These are phyloP conservation scores for Pleuronectes platessa DNA, from an alignment of 2,113 vertebrate genomes.

Conservation along the genomic window DNA sequence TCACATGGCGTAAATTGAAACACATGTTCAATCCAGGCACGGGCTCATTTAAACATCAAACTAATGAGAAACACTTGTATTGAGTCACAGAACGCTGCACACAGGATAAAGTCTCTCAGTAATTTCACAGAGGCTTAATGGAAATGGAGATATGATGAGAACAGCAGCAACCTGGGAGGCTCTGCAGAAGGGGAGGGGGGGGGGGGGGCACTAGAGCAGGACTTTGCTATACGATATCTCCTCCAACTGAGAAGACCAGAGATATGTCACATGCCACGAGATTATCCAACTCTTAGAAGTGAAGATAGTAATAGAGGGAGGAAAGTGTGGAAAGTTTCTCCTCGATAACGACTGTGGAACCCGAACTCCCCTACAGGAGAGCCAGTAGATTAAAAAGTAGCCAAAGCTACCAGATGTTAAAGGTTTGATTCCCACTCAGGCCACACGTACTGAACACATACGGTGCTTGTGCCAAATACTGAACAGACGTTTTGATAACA, in stretches of 20 bases:
- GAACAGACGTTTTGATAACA: too few relatives aligned
- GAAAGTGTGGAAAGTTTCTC: conserved; percentile 19
- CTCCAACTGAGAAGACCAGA: conserved; percentile 29
- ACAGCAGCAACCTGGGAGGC: conserved; percentile 17
- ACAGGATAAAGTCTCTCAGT: conserved; percentile 15
- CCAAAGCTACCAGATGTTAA: too few relatives aligned
- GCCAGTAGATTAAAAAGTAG: not conserved
- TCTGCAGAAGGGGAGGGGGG: not conserved
- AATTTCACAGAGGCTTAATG: conserved; percentile 9
- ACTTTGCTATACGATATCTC: conserved; percentile 29
- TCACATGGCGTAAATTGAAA: conserved; percentile 58
- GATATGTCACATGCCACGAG: conserved; percentile 34
- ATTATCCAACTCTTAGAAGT: conserved; percentile 31
- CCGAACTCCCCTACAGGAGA: not conserved
- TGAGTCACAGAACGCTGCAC: conserved; percentile 26
- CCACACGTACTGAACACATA: too few relatives aligned
- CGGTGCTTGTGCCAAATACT: too few relatives aligned
- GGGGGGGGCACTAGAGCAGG: not conserved
- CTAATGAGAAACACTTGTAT: conserved; percentile 57
- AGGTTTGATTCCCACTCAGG: too few relatives aligned
- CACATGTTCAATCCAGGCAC: conserved; percentile 48
- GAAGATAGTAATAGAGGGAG: conserved; percentile 9
- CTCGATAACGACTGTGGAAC: conserved; percentile 4
- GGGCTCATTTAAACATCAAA: conserved; percentile 35
- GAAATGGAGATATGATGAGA: conserved; percentile 45